Conservation (phyloP, 92 coral and sea anemone genomes). For the Muricea muricata region DNA sequence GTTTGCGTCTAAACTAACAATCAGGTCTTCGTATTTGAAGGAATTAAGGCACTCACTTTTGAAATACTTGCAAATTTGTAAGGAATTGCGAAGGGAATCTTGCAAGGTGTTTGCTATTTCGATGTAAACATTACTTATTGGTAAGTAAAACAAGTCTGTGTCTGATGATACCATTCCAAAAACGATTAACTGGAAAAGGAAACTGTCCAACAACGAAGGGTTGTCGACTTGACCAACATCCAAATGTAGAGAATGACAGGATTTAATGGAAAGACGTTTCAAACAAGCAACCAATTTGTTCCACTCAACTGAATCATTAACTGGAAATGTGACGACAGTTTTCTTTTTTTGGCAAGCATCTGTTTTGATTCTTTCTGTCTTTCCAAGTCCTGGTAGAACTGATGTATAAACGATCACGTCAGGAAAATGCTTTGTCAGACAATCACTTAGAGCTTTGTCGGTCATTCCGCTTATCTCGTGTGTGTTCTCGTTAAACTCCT, state of each 20-base stretch:
- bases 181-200: conserved; percentile 36
- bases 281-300: conserved; percentile 25
- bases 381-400: conserved; percentile 47
- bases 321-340: conserved; percentile 16
- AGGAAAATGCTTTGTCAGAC: background rate
- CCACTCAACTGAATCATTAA: conserved; percentile 19
- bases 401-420: conserved; percentile 42
- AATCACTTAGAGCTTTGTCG: conserved; percentile 2
- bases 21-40: background rate
- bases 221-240: conserved; percentile 36
- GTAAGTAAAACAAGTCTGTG: conserved; percentile 20
- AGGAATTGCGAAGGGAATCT: conserved; percentile 31
- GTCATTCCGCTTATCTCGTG: conserved; percentile 67
- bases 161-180: conserved; percentile 43
- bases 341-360: background rate
- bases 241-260: conserved; percentile 38
- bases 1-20: background rate
- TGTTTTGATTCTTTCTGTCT: conserved; percentile 38
- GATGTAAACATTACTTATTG: conserved; percentile 35
- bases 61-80: conserved; percentile 22
- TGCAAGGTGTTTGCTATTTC: conserved; percentile 44
- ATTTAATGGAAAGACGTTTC: conserved; percentile 3
- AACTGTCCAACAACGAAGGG: conserved; percentile 36
- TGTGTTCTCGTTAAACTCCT: conserved; percentile 72
- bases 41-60: conserved; percentile 6